Percentiles rank a stretch among this genome's conserved stretches.
Evolutionary conservation across 2,888 invertebrate species (phyloP).

Genomic region (Operophtera brumata): DNA sequence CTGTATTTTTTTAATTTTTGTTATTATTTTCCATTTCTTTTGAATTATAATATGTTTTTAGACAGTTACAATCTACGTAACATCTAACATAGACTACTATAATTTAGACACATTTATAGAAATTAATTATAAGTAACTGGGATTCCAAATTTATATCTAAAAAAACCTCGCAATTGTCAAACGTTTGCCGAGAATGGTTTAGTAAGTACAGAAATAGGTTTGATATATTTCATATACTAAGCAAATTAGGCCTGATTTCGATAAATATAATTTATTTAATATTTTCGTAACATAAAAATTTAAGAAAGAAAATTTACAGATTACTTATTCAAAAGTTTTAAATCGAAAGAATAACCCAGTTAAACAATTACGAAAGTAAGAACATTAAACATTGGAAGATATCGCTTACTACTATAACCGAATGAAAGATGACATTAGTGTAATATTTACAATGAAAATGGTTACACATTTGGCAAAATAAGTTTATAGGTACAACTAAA

Average conservation of each 20-base stretch:
- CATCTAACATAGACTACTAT: slow-evolving; percentile 75
- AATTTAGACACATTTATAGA: slow-evolving; percentile 77
- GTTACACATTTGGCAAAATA: slow-evolving; percentile 75
- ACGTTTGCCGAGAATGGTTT: too few species aligned
- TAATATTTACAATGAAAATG: slow-evolving; percentile 70
- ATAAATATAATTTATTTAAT: slow-evolving; percentile 1
- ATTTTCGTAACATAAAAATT: neutral
- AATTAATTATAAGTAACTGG: slow-evolving; percentile 56
- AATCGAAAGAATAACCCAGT: slow-evolving; percentile 41
- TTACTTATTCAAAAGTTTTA: neutral
- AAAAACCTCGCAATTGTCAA: neutral
- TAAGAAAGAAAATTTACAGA: neutral
- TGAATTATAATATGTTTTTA: slow-evolving; percentile 60
- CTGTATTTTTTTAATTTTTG: slow-evolving; percentile 69
- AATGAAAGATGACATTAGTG: slow-evolving; percentile 39
- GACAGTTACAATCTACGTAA: slow-evolving; percentile 75
- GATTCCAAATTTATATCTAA: slow-evolving; percentile 42
- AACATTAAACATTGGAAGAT: slow-evolving; percentile 33
- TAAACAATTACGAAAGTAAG: slow-evolving; percentile 25
- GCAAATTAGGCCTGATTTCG: slow-evolving; percentile 37
- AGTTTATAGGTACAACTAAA: slow-evolving; percentile 50
- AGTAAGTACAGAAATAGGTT: too few species aligned
- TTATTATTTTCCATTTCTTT: slow-evolving; percentile 61
- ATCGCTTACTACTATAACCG: slow-evolving; percentile 44
- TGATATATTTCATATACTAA: neutral